These are phyloP conservation scores for Pissodes strobi DNA, from an alignment of 1,140 invertebrate genomes.

Conservation along the genomic window DNA sequence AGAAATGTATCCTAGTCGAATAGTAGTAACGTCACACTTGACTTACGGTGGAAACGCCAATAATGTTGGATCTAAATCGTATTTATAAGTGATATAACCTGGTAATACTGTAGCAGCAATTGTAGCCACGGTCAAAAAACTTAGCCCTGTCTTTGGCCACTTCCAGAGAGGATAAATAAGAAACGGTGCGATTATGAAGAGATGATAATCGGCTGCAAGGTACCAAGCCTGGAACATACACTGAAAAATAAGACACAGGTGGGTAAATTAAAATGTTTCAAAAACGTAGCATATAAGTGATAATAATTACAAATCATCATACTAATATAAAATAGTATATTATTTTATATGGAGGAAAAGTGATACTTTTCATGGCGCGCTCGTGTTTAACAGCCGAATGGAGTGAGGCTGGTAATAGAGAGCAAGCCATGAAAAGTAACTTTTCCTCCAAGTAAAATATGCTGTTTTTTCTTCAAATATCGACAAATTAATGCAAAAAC, in stretches of 20 bases:
- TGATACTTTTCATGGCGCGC: no score
- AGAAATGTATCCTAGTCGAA: background rate
- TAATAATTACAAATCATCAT: background rate
- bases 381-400: no score
- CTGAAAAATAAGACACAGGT: conserved; percentile 56
- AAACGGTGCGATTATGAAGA: conserved; percentile 78
- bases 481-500: no score
- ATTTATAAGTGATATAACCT: conserved; percentile 63
- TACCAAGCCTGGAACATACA: conserved; percentile 93
- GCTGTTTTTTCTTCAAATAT: no score
- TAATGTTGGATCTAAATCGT: conserved; percentile 67
- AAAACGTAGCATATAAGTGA: background rate
- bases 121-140: conserved; percentile 60
- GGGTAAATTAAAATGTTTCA: background rate
- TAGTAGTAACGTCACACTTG: background rate
- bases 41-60: conserved; percentile 69
- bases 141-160: conserved; percentile 65
- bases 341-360: no score
- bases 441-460: no score
- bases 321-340: no score
- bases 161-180: conserved; percentile 73
- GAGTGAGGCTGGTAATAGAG: no score
- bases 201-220: conserved; percentile 83
- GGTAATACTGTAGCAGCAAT: conserved; percentile 64
- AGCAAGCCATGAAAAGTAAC: no score